Evolutionary conservation across 1,140 invertebrate genomes (phyloP).

Genomic region (Lineus longissimus): DNA sequence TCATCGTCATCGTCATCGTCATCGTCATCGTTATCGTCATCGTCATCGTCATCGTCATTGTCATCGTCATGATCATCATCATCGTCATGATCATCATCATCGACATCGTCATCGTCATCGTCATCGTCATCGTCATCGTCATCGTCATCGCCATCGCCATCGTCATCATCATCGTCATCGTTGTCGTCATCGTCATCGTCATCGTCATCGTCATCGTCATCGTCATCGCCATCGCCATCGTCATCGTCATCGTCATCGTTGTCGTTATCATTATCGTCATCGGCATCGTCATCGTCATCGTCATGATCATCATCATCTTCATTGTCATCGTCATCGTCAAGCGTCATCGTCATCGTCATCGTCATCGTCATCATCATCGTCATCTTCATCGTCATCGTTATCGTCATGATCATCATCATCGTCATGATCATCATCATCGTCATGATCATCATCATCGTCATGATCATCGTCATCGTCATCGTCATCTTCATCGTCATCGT

Average conservation of each 20-base stretch:
- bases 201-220: neutral
- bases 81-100: too few relatives aligned
- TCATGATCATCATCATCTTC: too few relatives aligned
- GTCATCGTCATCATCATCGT: too few relatives aligned
- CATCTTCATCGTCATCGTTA: neutral
- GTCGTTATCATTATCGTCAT: neutral
- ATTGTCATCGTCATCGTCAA: too few relatives aligned
- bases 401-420: too few relatives aligned
- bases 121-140: conserved; percentile 1
- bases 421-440: too few relatives aligned
- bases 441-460: too few relatives aligned
- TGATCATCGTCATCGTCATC: too few relatives aligned
- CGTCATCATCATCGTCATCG: neutral
- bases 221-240: neutral
- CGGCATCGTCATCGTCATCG: too few relatives aligned
- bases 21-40: conserved; percentile 2
- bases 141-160: neutral
- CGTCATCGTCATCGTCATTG: conserved; percentile 1
- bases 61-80: too few relatives aligned
- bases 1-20: conserved; percentile 1
- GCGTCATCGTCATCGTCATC: too few relatives aligned
- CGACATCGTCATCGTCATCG: neutral
- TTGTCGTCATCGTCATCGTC: neutral
- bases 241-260: neutral
- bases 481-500: too few relatives aligned